Evolutionary conservation across 2,797 vertebrate genomes (phyloP).

Genomic region (Cheirogaleus major): DNA sequence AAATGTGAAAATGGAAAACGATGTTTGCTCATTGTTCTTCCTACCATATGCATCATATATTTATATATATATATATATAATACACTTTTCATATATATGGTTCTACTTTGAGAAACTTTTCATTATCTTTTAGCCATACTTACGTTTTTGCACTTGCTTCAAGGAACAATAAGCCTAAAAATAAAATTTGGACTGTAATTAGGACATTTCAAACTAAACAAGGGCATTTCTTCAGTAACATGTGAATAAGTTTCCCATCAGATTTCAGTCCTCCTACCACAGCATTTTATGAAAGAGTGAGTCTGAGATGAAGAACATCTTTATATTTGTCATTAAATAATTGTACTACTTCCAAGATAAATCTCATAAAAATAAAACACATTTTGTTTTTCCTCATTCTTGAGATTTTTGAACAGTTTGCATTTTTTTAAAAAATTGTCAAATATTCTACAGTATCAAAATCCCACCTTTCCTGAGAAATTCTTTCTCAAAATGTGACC

Average conservation of each 20-base stretch:
- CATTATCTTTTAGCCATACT: conserved; percentile 82
- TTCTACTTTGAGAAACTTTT: conserved; percentile 46
- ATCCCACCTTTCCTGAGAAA: conserved; percentile 38
- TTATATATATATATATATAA: background rate
- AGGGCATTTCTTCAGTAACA: background rate
- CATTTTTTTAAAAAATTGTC: background rate
- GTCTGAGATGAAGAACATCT: background rate
- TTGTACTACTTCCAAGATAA: background rate
- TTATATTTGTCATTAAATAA: background rate
- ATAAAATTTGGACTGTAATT: conserved; percentile 78
- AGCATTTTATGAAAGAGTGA: background rate
- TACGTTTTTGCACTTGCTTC: conserved; percentile 99
- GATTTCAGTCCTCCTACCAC: background rate
- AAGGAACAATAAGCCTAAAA: conserved; percentile 95
- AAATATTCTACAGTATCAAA: conserved; percentile 39
- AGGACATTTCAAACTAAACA: conserved; percentile 53
- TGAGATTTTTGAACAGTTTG: conserved; percentile 10
- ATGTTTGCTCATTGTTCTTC: background rate
- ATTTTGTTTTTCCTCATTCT: conserved; percentile 28
- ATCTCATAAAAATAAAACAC: background rate
- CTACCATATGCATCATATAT: background rate
- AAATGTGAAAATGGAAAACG: background rate
- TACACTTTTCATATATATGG: background rate
- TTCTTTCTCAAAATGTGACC: background rate
- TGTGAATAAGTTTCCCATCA: background rate